Base-by-base conservation (phyloP, 1,140 invertebrate species). In the Philaenus spumarius region DNA sequence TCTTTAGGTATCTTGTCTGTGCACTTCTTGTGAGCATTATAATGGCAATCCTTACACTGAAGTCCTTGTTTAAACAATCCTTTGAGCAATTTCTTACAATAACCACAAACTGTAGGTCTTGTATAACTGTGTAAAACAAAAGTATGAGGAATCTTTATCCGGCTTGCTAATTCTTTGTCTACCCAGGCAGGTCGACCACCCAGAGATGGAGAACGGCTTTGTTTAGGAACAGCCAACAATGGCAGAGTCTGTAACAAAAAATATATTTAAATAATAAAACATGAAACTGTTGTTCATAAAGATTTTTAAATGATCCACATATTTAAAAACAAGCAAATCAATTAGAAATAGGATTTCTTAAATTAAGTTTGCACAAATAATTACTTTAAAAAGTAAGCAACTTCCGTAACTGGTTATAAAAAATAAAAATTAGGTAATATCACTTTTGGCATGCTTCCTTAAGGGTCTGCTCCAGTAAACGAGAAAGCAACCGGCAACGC, bases 11-110 rank as follows among this genome's bases (percentile, higher is more conserved):
- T 89, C 75, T 88, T 86, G 22, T 93, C 90, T 61, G 93, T 81
- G 75, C 96, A 98, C 75, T 97, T 98, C 71, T 97, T 94, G 75
- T 98, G 96, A 59, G 90, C 93, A 78, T 99, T 98, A 75, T 95
- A 97, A 72, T 95, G 93, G 72, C 96, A 98, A 79, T 98, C 95
- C 77, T 94, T 91, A 74, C 97, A 99, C 73, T 98, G 96, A 55
- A 97, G 73, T 42, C 97, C 93, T 77, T 99, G 97, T 69, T 96
- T 90, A 74, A 97, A 97, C 45, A 99, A 79, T 1, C 96, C 96
- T 67, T 91, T 89, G 20, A 98, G 79, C 63, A 99, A 80, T 75
- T 95, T 95, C 72, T 95, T 95, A 78, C n/a, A 20, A 42, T 15
- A 51, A 51, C 47, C 47, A 73, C 97, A 99, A 12, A 98, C 87